A percentile compares a stretch with the other conserved stretches of the same genome.
Evolutionary conservation across 2,113 vertebrate genomes (phyloP).

Genomic region (Austrofundulus limnaeus): DNA sequence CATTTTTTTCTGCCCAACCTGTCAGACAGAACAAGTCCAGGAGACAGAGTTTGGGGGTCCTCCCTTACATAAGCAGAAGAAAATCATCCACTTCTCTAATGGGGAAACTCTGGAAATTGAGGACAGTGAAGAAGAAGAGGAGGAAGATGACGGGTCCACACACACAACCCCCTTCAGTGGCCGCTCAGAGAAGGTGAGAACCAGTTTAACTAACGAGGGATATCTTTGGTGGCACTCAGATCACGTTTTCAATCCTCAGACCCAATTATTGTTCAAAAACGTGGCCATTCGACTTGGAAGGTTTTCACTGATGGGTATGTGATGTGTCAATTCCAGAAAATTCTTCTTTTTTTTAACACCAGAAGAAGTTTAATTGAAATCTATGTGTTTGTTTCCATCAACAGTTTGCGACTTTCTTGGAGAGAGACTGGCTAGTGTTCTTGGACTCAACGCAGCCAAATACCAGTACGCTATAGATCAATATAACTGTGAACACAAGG

Average conservation of each 20-base stretch:
- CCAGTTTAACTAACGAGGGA: background rate
- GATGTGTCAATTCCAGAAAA: background rate
- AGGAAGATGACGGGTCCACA: constrained; percentile 57
- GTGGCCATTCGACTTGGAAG: constrained; percentile 61
- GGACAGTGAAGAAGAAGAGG: constrained; percentile 60
- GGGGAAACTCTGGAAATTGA: constrained; percentile 78
- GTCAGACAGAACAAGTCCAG: constrained; percentile 21
- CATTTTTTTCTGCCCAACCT: no score
- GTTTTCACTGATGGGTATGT: constrained; percentile 73
- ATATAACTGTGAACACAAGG: constrained; percentile 52
- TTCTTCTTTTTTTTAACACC: background rate
- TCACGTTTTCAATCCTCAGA: constrained; percentile 33
- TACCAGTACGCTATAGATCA: constrained; percentile 79
- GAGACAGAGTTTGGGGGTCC: constrained; percentile 32
- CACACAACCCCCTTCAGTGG: constrained; percentile 29
- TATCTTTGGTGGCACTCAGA: background rate
- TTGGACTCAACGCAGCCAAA: constrained; percentile 78
- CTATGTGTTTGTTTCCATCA: background rate
- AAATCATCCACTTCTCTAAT: constrained; percentile 79
- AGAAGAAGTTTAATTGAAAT: background rate
- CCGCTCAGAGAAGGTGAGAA: constrained; percentile 50
- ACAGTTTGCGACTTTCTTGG: constrained; percentile 81
- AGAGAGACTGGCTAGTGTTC: constrained; percentile 66
- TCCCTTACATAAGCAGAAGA: constrained; percentile 45
- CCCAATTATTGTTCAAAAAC: constrained; percentile 63